A percentile compares a stretch with the other conserved stretches of the same genome.
phyloP scores from a whole-genome alignment of 2,797 vertebrate genomes.

The Cynopterus sphinx region DNA sequence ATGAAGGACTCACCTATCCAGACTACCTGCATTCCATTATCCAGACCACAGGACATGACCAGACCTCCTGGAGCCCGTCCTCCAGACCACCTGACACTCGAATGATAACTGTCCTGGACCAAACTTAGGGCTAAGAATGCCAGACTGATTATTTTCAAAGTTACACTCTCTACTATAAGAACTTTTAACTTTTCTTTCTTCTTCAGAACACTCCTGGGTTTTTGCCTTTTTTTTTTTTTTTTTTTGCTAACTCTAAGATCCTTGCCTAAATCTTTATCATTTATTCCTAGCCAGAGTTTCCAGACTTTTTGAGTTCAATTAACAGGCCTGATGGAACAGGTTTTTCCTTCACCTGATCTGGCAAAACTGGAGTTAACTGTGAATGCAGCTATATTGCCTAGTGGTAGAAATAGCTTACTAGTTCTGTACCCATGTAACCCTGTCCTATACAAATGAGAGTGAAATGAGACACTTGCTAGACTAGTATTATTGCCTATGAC shows the following conservation, averaged over 20 bases:
- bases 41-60: neutral
- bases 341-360: neutral
- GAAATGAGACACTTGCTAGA: neutral
- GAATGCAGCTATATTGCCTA: neutral
- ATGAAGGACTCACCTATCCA: neutral
- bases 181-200: neutral
- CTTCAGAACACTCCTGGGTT: neutral
- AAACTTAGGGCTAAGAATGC: neutral
- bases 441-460: neutral
- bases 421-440: neutral
- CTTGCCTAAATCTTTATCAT: neutral
- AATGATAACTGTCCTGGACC: neutral
- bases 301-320: neutral
- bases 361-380: neutral
- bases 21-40: neutral
- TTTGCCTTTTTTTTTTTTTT: neutral
- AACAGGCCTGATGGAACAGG: neutral
- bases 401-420: neutral
- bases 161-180: neutral
- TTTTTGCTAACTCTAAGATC: neutral
- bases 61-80: neutral
- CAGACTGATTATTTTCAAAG: neutral
- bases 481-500: neutral
- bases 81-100: neutral
- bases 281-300: neutral